phyloP scores from a whole-genome alignment of 2,797 vertebrate species.

The Fundulus diaphanus region DNA sequence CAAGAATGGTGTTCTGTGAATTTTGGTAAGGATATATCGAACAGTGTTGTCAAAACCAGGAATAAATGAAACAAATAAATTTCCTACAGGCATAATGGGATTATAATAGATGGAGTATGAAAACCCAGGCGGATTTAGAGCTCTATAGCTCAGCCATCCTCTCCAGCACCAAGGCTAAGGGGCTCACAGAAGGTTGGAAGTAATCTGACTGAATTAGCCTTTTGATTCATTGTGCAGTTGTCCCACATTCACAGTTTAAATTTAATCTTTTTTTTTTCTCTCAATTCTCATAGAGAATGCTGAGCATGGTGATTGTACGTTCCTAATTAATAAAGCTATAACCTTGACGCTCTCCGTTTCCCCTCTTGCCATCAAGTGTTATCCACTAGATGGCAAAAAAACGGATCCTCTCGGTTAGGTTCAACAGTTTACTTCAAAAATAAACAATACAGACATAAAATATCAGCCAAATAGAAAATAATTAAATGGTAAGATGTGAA shows the following conservation, averaged over 20 bases:
- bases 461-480: too few species aligned
- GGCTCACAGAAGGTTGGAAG: background rate
- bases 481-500: too few species aligned
- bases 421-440: too few species aligned
- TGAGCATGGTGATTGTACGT: background rate
- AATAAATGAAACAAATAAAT: background rate
- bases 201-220: background rate
- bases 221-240: background rate
- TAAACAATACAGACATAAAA: too few species aligned
- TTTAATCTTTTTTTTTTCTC: background rate
- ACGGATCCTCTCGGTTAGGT: too few species aligned
- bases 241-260: background rate
- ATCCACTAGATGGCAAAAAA: too few species aligned
- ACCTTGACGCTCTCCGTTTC: too few species aligned
- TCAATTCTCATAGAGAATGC: background rate
- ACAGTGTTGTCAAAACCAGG: background rate
- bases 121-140: background rate
- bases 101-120: background rate
- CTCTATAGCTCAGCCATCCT: background rate
- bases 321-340: too few species aligned
- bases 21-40: background rate
- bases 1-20: background rate
- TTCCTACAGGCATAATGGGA: background rate
- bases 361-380: too few species aligned
- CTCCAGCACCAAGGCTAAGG: background rate